Base-by-base conservation (phyloP, 1,140 invertebrate species). In the Trichonephila clavata region DNA sequence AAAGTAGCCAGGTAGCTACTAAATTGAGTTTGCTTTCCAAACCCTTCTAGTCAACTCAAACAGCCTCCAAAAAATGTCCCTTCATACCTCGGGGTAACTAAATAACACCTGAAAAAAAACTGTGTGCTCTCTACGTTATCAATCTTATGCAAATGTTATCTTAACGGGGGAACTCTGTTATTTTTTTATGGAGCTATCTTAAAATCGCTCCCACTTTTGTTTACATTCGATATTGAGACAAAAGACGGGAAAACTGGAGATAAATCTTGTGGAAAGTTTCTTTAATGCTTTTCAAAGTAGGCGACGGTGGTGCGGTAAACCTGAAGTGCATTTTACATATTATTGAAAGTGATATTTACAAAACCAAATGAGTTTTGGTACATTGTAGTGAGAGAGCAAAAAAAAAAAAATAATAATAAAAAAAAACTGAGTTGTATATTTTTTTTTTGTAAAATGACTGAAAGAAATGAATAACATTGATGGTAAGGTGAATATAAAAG, bases 11-110 rank as follows among this genome's bases (percentile, higher is more conserved):
- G 24, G 65, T 68, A 68, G 65, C 65, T 24, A n/a, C 24, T 68
- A 68, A 68, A 68, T 68, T 68, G 65, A 24, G 65, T 68, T 68
- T 68, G n/a, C 65, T 6, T 68, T 68, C 21, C 65, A 68, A 24
- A 13, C n/a, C 65, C 65, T 24, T 68, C n/a, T 24, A 68, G 65
- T 68, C 65, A 68, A 68, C n/a, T 68, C 24, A n/a, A 68, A 68
- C 21, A 68, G 21, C 13, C 65, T 0, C 65, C n/a, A 68, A 68
- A 68, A 68, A 68, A 68, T 68, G 21, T n/a, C 7, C n/a, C 65
- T 14, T 3, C n/a, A 68, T 68, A 27, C n/a, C 65, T 68, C 2
- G 7, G 21, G 65, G 65, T 8, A 27, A 68, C 24, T n/a, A 21
- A 68, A 68, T 14, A 68, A 27, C 65, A 68, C 24, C 65, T 68